Evolutionary conservation across 2,797 vertebrate genomes (phyloP), one percentile per base, ranked within the genome.

Genomic region (Lagothrix lagotricha): DNA sequence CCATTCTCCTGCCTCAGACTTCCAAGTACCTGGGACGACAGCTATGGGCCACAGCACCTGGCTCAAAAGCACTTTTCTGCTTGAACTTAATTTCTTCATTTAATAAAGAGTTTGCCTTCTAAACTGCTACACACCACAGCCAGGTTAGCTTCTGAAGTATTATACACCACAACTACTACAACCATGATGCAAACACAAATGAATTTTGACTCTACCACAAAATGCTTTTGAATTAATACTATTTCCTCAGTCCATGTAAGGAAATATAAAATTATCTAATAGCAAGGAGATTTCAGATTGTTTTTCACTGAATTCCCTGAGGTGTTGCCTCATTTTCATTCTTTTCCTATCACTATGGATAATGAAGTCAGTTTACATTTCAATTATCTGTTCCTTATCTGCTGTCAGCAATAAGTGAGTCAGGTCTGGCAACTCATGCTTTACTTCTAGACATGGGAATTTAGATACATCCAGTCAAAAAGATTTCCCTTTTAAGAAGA

Each of bases 21-120:
- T 50, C 12, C 7, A 36, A 26, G 50, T 80, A 80, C 33, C 77
- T 54, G 50, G 22, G 33, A 80, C 1, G 2, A 52, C 2, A 52
- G 48, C 33, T n/a, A 54, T 50, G 24, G 7, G n/a, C n/a, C 77
- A 80, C 50, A 11, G 4, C 12, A 30, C 7, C 19, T 33, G 22
- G 76, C 5, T n/a, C 76, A 22, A n/a, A 50, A 79, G 20, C 19
- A 79, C 20, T 72, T 84, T 89, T 93, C 89, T 30, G 93, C 57
- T 90, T 76, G 44, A 95, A 93, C 19, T 73, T 92, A 61, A 85
- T 88, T 76, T 96, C 46, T 88, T 82, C 77, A 88, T 44, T 76
- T 96, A 39, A 95, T 26, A 84, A 94, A 96, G 36, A 30, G 12
- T 11, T 48, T 52, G 8, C 36, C 44, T 90, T 73, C 82, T 72